Base-by-base conservation (phyloP, 1,140 invertebrate genomes). In the Brachionus calyciflorus region DNA sequence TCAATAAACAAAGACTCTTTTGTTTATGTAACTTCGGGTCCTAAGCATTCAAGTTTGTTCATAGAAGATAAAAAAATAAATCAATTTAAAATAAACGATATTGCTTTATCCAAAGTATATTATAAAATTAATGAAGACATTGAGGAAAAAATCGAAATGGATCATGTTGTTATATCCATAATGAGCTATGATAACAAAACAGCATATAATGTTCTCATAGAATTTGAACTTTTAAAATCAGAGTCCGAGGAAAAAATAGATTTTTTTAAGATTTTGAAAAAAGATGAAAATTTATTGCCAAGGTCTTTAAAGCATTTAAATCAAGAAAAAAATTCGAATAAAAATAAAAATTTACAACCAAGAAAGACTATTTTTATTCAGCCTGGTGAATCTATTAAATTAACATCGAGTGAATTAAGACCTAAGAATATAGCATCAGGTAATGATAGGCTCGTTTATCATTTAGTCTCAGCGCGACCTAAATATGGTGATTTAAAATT, bases 401-500 rank as follows among this genome's bases (percentile, higher is more conserved):
- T 65, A 21, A 65, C 60, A 5, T 65, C 60, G 30, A 65, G 26
- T 37, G 60, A 65, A 65, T 17, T 65, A 46, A 65, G 30, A 41
- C 60, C 60, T 24, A 51, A 55, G n/a, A 55, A 33, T 0, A 41
- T 55, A 33, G 17, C 69, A n/a, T n/a, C 46, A 51, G 3, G 19
- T 3, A 51, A 30, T 14, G n/a, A 49, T 30, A 73, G 51, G 37
- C 40, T 73, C 12, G 30, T 73, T 21, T 73, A 73, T 30, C 51
- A 51, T 51, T 33, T 73, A 17, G 69, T 55, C 30, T 73, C 69
- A 12, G 46, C 46, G 6, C 24, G 33, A 17, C 69, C 46, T 3
- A 73, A 73, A 30, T 73, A 73, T 37, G 69, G 51, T 3, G 69
- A 73, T 5, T 49, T 73, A 6, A 73, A 73, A 37, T 19, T 73